Percentiles rank a stretch among this genome's conserved stretches.
Conservation (phyloP, 2,797 vertebrate genomes). For the Poecilia gillii region DNA sequence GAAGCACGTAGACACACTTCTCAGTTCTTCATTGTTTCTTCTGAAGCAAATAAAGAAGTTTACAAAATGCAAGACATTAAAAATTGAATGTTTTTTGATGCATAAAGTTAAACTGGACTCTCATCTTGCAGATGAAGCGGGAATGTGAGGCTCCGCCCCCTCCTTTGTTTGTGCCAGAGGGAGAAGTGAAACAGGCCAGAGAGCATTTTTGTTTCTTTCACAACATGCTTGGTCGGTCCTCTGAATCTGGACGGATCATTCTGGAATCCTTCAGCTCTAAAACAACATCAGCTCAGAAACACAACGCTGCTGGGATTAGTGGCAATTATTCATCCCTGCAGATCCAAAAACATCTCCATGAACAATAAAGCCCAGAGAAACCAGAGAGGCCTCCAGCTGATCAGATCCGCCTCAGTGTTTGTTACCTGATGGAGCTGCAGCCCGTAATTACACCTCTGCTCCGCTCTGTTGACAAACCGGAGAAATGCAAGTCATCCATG, state of each 20-base stretch:
- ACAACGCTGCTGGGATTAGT: not conserved
- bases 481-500: conserved; percentile 70
- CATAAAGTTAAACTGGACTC: not conserved
- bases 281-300: conserved; percentile 6
- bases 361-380: not conserved
- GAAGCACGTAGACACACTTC: not conserved
- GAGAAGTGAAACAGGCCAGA: conserved; percentile 16
- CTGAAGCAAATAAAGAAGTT: too few species aligned
- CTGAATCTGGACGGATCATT: conserved; percentile 2
- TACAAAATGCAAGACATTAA: not conserved
- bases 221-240: not conserved
- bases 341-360: conserved; percentile 1
- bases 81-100: not conserved
- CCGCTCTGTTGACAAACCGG: conserved; percentile 61
- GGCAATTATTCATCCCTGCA: conserved; percentile 17
- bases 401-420: conserved; percentile 32
- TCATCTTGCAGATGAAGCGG: conserved; percentile 7
- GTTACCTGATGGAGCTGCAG: conserved; percentile 20
- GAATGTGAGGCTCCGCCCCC: not conserved
- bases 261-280: conserved; percentile 2
- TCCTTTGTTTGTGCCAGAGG: conserved; percentile 13
- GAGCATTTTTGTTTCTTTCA: conserved; percentile 20
- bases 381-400: conserved; percentile 28
- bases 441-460: conserved; percentile 60
- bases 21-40: not conserved